A percentile compares a stretch with the other conserved stretches of the same genome.
Evolutionary conservation across 2,888 invertebrate genomes (phyloP).

Genomic region (Eristalis intricaria): DNA sequence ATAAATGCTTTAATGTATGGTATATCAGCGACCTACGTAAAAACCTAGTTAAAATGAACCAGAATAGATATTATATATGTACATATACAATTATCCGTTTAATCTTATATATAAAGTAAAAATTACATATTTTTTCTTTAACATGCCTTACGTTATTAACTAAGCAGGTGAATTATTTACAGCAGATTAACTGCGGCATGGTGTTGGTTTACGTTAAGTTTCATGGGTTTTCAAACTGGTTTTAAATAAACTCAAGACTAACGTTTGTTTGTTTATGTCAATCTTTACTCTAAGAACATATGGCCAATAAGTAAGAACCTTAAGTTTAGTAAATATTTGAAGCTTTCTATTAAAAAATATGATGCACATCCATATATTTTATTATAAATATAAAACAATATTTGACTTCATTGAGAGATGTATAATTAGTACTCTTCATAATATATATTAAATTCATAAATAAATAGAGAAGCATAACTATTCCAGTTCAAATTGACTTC

Average conservation of each 20-base stretch:
- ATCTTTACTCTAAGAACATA: conserved; percentile 15
- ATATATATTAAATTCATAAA: background rate
- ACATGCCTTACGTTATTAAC: background rate
- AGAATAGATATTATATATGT: too few species aligned
- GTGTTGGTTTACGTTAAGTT: background rate
- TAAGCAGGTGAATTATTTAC: background rate
- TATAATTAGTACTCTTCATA: too few species aligned
- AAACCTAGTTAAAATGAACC: too few species aligned
- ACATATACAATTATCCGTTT: too few species aligned
- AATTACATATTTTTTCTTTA: background rate
- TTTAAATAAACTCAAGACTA: conserved; percentile 15
- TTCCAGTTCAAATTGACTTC: background rate
- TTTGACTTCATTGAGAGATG: too few species aligned
- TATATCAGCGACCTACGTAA: too few species aligned
- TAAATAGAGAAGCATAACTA: background rate
- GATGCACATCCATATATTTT: background rate
- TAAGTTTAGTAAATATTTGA: conserved; percentile 14
- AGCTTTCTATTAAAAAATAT: background rate
- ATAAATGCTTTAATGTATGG: background rate
- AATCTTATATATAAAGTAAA: background rate
- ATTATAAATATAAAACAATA: background rate
- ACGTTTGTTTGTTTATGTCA: conserved; percentile 33
- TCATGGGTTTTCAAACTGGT: conserved; percentile 35
- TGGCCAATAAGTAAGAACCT: conserved; percentile 46
- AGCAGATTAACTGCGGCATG: background rate